Conservation (phyloP, 2,888 invertebrate genomes). For the Arctia plantaginis region DNA sequence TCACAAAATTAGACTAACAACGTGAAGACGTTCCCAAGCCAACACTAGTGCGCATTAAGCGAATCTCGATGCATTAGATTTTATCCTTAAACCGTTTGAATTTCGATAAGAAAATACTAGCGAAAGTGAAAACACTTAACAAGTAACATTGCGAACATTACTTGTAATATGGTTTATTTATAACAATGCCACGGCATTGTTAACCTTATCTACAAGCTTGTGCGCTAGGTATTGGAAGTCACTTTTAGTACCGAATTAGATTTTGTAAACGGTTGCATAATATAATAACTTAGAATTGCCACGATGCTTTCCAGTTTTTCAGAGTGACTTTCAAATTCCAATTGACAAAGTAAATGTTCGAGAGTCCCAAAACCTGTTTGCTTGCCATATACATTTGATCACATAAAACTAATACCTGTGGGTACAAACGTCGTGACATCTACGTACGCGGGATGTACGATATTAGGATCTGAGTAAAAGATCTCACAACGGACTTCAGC, state of each 20-base stretch:
- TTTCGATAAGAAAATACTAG: not conserved
- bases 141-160: not conserved
- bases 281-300: too few species aligned
- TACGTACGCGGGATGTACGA: conserved; percentile 61
- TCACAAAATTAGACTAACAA: conserved; percentile 25
- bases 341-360: not conserved
- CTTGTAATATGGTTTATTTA: not conserved
- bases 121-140: not conserved
- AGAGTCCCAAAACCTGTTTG: not conserved
- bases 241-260: not conserved
- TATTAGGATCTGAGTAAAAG: conserved; percentile 56
- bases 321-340: not conserved
- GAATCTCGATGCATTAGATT: conserved; percentile 19
- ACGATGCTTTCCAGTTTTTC: too few species aligned
- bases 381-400: not conserved
- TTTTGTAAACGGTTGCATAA: not conserved
- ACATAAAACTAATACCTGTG: conserved; percentile 52
- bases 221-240: not conserved
- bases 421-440: conserved; percentile 41
- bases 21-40: conserved; percentile 44
- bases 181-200: not conserved
- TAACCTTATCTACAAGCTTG: not conserved
- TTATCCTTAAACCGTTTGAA: conserved; percentile 1
- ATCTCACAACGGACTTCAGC: conserved; percentile 68
- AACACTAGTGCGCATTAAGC: conserved; percentile 41